A percentile compares a stretch with the other conserved stretches of the same genome.
These are phyloP conservation scores for Calephelis perditalis DNA, from an alignment of 2,888 invertebrate species.

Conservation along the genomic window DNA sequence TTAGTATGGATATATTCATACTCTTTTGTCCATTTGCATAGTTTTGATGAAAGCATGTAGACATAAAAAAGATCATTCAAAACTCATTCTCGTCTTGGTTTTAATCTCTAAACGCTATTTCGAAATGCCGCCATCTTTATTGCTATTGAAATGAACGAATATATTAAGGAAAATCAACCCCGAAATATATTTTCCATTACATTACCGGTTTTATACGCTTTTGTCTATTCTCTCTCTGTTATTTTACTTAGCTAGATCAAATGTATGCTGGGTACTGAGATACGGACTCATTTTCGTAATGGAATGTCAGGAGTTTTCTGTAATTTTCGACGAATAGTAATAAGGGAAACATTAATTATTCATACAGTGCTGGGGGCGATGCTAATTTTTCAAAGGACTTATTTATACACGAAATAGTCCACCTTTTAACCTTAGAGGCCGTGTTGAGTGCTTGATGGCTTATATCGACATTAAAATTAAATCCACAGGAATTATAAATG, in stretches of 20 bases:
- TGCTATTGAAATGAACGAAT: no score
- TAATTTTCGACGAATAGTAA: conserved; percentile 31
- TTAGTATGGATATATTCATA: no score
- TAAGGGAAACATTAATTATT: conserved; percentile 32
- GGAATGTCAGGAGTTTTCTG: conserved; percentile 23
- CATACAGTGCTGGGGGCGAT: conserved; percentile 26
- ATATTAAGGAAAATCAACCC: no score
- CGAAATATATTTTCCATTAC: neutral
- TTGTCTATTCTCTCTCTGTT: neutral
- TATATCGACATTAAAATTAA: no score
- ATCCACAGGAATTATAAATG: no score
- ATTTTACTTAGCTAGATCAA: conserved; percentile 11
- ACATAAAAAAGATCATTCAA: no score
- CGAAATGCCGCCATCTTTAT: no score
- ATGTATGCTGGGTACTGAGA: neutral
- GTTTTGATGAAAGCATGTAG: no score
- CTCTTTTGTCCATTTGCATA: no score
- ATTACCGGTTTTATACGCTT: neutral
- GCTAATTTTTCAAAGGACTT: conserved; percentile 30
- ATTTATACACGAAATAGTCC: conserved; percentile 23
- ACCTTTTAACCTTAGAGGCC: neutral
- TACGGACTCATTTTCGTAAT: conserved; percentile 2
- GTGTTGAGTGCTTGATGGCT: neutral
- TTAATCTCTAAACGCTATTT: no score
- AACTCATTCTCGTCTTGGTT: no score